Conservation (phyloP, 1,140 invertebrate genomes). For the Lycorma delicatula region DNA sequence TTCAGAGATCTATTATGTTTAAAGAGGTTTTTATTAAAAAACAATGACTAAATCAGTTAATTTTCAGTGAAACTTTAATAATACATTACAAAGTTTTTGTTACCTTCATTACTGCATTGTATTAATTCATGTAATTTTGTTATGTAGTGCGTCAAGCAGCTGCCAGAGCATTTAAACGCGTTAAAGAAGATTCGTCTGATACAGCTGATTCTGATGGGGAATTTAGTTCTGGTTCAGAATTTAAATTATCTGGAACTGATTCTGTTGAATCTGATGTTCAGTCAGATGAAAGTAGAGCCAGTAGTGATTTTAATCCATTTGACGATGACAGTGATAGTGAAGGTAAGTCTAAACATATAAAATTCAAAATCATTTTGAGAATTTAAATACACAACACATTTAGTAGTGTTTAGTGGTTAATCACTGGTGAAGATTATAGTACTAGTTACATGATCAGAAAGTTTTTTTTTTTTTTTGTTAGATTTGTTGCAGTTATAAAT, state of each 20-base stretch:
- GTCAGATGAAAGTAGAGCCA: conserved; percentile 56
- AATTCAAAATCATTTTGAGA: no score
- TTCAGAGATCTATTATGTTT: no score
- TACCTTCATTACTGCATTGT: no score
- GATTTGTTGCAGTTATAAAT: no score
- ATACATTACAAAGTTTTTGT: background rate
- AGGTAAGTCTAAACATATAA: conserved; percentile 19
- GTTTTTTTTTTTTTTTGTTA: no score
- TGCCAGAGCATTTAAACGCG: conserved; percentile 57
- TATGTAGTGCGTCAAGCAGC: conserved; percentile 54
- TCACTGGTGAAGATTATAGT: no score
- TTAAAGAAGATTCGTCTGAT: conserved; percentile 49
- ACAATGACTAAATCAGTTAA: no score
- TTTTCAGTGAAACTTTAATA: no score
- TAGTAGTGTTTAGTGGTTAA: no score
- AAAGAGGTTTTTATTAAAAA: no score
- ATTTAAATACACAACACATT: no score
- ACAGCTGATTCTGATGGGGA: conserved; percentile 47
- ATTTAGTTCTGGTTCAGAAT: conserved; percentile 46
- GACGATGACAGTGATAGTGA: conserved; percentile 59
- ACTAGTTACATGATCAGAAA: no score
- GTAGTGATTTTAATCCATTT: conserved; percentile 85
- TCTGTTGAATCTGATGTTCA: conserved; percentile 47
- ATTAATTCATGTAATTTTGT: conserved; percentile 9
- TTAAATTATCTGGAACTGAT: conserved; percentile 45